Conservation (phyloP, 2,888 invertebrate species). For the Morpho helenor region DNA sequence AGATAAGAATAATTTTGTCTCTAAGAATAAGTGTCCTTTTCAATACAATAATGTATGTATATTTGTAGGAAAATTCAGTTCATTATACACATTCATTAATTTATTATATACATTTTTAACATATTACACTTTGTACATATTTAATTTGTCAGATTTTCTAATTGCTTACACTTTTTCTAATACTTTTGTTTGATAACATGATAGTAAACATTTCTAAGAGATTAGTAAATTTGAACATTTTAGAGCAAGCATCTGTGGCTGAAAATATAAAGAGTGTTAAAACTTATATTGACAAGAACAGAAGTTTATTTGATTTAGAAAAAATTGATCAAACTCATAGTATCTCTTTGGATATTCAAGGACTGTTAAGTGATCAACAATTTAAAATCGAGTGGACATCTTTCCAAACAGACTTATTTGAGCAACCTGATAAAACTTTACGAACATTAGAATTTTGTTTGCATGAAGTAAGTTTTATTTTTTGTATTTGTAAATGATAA, state of each 20-base stretch:
- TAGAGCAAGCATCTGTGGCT: slow-evolving; percentile 41
- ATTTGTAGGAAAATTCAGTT: too few species aligned
- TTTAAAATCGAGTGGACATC: slow-evolving; percentile 81
- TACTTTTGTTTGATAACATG: too few species aligned
- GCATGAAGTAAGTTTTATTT: slow-evolving; percentile 80
- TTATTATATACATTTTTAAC: too few species aligned
- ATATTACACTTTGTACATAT: too few species aligned
- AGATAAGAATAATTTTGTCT: too few species aligned
- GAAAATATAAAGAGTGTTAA: slow-evolving; percentile 33
- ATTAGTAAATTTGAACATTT: slow-evolving; percentile 21
- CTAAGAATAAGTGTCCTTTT: too few species aligned
- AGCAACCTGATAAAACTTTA: slow-evolving; percentile 83
- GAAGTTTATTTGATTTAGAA: slow-evolving; percentile 69
- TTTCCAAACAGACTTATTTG: slow-evolving; percentile 82
- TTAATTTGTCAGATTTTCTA: too few species aligned
- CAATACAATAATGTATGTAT: too few species aligned
- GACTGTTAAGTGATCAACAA: slow-evolving; percentile 74
- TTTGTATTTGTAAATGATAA: too few species aligned
- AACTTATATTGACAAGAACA: slow-evolving; percentile 53
- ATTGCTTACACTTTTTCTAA: too few species aligned
- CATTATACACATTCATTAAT: too few species aligned
- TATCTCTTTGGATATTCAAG: slow-evolving; percentile 79
- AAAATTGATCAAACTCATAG: slow-evolving; percentile 79
- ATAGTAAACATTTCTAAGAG: too few species aligned
- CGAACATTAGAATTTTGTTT: slow-evolving; percentile 87